Conservation (phyloP, 2,113 vertebrate genomes). For the Bos taurus region DNA sequence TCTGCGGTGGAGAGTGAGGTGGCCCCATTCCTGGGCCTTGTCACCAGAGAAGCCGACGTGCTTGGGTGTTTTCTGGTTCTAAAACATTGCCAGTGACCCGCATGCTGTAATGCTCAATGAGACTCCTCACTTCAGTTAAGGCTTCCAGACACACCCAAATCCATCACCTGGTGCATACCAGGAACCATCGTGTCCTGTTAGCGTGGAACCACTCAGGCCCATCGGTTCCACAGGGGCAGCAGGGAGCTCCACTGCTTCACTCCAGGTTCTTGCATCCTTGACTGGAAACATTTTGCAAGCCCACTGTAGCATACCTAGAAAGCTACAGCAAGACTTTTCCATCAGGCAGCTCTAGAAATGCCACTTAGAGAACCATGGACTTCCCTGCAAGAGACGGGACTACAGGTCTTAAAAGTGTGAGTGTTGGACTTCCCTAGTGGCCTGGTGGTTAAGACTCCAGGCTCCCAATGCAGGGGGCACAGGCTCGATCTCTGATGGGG, state of each 20-base stretch:
- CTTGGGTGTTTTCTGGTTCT: background rate
- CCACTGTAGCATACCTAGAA: background rate
- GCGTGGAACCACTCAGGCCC: background rate
- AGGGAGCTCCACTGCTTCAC: background rate
- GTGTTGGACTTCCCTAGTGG: background rate
- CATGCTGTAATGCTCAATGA: background rate
- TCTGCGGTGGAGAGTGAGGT: accelerated
- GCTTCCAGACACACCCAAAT: background rate
- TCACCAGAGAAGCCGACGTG: background rate
- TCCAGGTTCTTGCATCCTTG: background rate
- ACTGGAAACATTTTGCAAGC: background rate
- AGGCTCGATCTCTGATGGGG: background rate
- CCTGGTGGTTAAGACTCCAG: background rate
- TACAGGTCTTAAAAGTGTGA: background rate
- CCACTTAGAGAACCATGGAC: background rate
- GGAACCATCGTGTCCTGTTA: background rate
- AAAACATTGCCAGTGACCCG: background rate
- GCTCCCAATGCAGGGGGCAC: background rate
- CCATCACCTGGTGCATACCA: background rate
- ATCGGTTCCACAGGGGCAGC: background rate
- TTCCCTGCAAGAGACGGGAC: background rate
- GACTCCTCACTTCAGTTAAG: background rate
- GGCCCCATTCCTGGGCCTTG: background rate
- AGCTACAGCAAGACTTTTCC: background rate
- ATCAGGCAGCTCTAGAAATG: background rate